phyloP scores from a whole-genome alignment of 2,888 invertebrate species.

The Chymomyza caudatula region DNA sequence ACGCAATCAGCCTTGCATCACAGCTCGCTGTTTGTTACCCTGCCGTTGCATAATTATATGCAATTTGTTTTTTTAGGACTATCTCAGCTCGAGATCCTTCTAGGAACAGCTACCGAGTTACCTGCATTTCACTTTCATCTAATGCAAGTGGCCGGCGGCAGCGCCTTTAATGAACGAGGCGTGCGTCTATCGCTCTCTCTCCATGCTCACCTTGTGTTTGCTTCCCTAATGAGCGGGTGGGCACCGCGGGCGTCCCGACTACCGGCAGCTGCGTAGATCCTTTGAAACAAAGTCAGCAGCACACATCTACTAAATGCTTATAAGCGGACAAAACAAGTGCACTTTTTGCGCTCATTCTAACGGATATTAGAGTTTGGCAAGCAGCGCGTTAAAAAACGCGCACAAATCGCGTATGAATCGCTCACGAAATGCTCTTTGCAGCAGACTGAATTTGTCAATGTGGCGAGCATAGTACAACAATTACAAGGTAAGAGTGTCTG shows the following conservation, averaged over 20 bases:
- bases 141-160: background rate
- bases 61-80: slow-evolving; percentile 44
- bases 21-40: background rate
- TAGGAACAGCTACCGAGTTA: slow-evolving; percentile 52
- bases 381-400: background rate
- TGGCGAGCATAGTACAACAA: no score
- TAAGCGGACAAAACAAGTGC: background rate
- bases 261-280: background rate
- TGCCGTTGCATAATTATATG: slow-evolving; percentile 65
- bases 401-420: slow-evolving; percentile 1
- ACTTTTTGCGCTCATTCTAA: background rate
- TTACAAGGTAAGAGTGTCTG: no score
- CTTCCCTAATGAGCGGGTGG: slow-evolving; percentile 14
- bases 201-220: slow-evolving; percentile 16
- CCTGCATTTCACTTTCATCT: slow-evolving; percentile 32
- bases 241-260: slow-evolving; percentile 14
- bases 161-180: slow-evolving; percentile 28
- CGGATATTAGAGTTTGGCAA: background rate
- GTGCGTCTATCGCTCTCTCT: slow-evolving; percentile 9
- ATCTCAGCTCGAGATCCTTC: slow-evolving; percentile 38
- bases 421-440: slow-evolving; percentile 33
- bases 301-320: background rate
- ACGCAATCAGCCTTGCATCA: background rate
- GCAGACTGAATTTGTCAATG: no score
- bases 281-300: background rate